Percentiles rank a stretch among this genome's conserved stretches.
Evolutionary conservation across 1,140 invertebrate species (phyloP).

Genomic region (Lerema accius): DNA sequence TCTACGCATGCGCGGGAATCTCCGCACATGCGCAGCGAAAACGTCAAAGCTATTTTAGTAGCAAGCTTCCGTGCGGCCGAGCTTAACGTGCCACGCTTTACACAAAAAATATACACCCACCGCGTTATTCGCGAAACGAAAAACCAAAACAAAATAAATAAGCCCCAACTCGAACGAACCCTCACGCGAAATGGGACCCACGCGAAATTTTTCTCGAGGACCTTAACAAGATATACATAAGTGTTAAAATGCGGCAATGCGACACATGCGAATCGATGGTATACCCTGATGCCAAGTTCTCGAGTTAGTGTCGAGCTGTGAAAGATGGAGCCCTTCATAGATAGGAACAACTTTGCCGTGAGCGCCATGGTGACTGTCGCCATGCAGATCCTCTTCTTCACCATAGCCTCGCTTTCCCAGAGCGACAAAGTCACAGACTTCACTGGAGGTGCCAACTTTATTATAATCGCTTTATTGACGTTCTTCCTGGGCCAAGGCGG

Average conservation of each 20-base stretch:
- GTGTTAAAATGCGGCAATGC: constrained; percentile 71
- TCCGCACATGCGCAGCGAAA: constrained; percentile 59
- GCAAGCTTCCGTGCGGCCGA: constrained; percentile 49
- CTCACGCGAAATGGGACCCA: constrained; percentile 29
- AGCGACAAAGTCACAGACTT: constrained; percentile 96
- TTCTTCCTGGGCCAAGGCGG: constrained; percentile 92
- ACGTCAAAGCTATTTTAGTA: constrained; percentile 80
- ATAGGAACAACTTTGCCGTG: constrained; percentile 93
- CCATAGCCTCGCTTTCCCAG: constrained; percentile 92
- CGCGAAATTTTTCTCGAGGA: constrained; percentile 24
- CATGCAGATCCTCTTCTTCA: constrained; percentile 95
- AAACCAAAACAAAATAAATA: constrained; percentile 34
- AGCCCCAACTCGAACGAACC: constrained; percentile 14
- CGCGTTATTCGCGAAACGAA: constrained; percentile 34
- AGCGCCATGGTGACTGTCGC: constrained; percentile 93
- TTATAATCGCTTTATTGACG: constrained; percentile 92
- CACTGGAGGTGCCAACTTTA: constrained; percentile 95
- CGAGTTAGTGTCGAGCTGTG: constrained; percentile 58
- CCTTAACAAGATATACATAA: constrained; percentile 41
- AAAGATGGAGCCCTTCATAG: constrained; percentile 87
- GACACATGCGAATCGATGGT: constrained; percentile 58
- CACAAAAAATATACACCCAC: constrained; percentile 35
- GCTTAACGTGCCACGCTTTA: constrained; percentile 52
- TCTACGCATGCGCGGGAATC: constrained; percentile 52
- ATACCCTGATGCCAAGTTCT: constrained; percentile 64